Evolutionary conservation across 1,140 invertebrate genomes (phyloP), one percentile per base, ranked within the genome.

Genomic region (Philaenus spumarius): DNA sequence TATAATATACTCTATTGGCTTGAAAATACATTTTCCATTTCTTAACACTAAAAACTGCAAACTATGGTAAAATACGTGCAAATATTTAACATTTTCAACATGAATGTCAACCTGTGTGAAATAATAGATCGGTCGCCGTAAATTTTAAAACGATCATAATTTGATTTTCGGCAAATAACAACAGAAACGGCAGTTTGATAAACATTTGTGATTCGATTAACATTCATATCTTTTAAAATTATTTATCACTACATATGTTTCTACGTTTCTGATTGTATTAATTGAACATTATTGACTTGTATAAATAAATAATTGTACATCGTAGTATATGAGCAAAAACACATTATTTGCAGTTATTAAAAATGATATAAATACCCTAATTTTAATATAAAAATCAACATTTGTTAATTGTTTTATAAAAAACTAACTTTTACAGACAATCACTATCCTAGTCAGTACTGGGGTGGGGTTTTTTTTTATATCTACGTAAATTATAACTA

Each of bases 11-110:
- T 50, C 34, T 55, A 50, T 54, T 55, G 43, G 53, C 52, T 55
- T 55, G 59, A 53, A 50, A 53, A 58, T 58, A 58, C 45, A 30
- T 30, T 30, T 30, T 30, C 48, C 55, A 48, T 45, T 40, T 42
- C 42, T 45, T 55, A 43, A 55, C 52, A 42, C 52, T 55, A 55
- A 24, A 24, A 55, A 55, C 55, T 23, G 42, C 22, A 34, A 34
- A 48, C 17, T 58, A 58, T 58, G 47, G 55, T 58, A 58, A 45
- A 58, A 48, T 48, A 46, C 34, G 26, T 30, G 26, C 26, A 30
- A 30, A 30, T 30, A 30, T 30, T 30, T 30, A 58, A 43, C 22
- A 42, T 55, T 34, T 45, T 12, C 26, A 39, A 55, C 34, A 55
- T 55, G 54, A 55, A 55, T 42, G 45, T 45, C 45, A 55, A 15